Evolutionary conservation across 2,113 vertebrate genomes (phyloP).

Genomic region (Gadus macrocephalus): DNA sequence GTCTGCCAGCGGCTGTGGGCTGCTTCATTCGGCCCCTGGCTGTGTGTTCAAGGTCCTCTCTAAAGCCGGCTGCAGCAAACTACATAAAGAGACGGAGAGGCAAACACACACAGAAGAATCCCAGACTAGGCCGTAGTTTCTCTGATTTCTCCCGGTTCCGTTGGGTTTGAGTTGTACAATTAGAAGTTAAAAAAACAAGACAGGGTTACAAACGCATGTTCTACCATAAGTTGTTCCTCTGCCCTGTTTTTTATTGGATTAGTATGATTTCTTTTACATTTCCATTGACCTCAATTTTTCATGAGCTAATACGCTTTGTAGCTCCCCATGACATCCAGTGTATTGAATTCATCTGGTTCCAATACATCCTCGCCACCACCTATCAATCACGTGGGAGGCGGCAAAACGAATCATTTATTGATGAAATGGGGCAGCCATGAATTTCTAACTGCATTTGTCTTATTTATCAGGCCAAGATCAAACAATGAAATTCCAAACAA

Average conservation of each 20-base stretch:
- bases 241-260: constrained; percentile 17
- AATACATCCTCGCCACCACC: constrained; percentile 72
- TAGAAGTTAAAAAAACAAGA: constrained; percentile 31
- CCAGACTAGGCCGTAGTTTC: not conserved
- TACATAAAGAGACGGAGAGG: constrained; percentile 30
- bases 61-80: constrained; percentile 43
- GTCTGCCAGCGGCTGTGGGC: constrained; percentile 38
- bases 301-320: constrained; percentile 71
- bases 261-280: constrained; percentile 36
- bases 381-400: constrained; percentile 77
- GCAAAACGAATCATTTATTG: constrained; percentile 81
- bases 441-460: constrained; percentile 77
- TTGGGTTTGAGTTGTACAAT: not conserved
- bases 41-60: constrained; percentile 56
- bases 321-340: constrained; percentile 64
- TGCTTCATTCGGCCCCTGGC: constrained; percentile 53
- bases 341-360: constrained; percentile 79
- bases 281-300: constrained; percentile 76
- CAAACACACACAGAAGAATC: not conserved
- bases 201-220: not conserved
- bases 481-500: constrained; percentile 79
- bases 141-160: too few relatives aligned
- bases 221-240: constrained; percentile 47
- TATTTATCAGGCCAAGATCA: constrained; percentile 80
- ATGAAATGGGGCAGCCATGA: constrained; percentile 74